Evolutionary conservation across 2,888 invertebrate species (phyloP), one percentile per base, ranked within the genome.

Genomic region (Mystacides longicornis): DNA sequence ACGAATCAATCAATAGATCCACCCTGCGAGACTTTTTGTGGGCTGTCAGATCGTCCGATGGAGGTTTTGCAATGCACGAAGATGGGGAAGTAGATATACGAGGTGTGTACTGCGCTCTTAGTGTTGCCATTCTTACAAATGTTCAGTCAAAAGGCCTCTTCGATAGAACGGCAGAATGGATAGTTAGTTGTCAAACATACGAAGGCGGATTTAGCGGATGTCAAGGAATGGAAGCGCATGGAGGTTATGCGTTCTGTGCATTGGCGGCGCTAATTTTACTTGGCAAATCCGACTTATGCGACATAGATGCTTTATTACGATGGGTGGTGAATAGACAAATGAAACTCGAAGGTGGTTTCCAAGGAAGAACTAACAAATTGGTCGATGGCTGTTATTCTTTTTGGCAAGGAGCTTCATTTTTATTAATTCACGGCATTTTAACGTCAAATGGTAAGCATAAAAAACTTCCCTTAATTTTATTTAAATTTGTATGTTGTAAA

Each of bases 361-460:
- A 94, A 77, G 98, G 98, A 1, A 81, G 98, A 66, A 96, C 98
- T 1, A 98, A 99, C 73, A 99, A 99, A 74, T 77, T 99, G 61
- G 98, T 99, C 0, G 99, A 99, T 78, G 93, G 93, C 2, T 99
- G 99, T 71, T 99, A 99, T 70, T 96, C 96, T 0, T 99, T 97
- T 75, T 99, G 99, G 99, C 95, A 95, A 74, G 96, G 95, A 23
- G 96, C 91, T 50, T 82, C 87, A 46, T 89, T 97, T 69, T 92
- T 94, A 19, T 81, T 97, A 46, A 79, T 96, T 45, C 89, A 93
- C 69, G 83, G 84, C 57, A 78, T 90, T 61, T 73, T 91, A 51
- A 69, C 72, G 16, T 72, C 81, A 69, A 78, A 73, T 62, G 73
- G 62, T 60, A 51, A 37, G n/a, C 20, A n/a, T n/a, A n/a, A n/a